phyloP scores from a whole-genome alignment of 2,888 invertebrate genomes.

The Saturnia pavonia region DNA sequence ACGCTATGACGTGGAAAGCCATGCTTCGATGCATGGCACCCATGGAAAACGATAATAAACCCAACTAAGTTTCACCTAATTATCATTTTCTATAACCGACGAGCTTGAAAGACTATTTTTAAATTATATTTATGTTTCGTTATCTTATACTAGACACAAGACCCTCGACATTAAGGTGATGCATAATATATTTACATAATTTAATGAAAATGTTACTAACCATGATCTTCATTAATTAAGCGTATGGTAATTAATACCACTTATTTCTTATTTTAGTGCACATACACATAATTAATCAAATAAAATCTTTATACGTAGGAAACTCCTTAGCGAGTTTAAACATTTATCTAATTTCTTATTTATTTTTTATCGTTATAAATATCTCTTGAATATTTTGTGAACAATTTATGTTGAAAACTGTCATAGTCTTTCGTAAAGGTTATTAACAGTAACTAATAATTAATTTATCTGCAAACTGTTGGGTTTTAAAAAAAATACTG shows the following conservation, averaged over 20 bases:
- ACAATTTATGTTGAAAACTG: background rate
- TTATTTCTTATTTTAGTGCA: background rate
- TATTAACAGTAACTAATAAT: constrained; percentile 15
- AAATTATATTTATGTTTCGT: constrained; percentile 22
- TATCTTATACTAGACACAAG: constrained; percentile 22
- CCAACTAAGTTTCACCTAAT: constrained; percentile 45
- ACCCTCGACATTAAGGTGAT: constrained; percentile 3
- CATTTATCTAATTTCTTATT: background rate
- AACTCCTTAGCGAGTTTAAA: background rate
- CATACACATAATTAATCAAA: background rate
- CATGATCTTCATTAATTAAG: constrained; percentile 1
- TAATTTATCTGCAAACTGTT: constrained; percentile 25
- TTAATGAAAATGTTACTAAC: constrained; percentile 4
- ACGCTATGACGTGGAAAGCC: constrained; percentile 68
- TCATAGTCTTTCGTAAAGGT: constrained; percentile 9
- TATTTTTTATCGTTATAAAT: no score
- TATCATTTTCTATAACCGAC: constrained; percentile 42
- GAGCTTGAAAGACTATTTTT: constrained; percentile 20
- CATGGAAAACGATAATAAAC: constrained; percentile 62
- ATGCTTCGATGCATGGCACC: constrained; percentile 65
- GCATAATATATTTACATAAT: constrained; percentile 9
- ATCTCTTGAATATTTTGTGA: background rate
- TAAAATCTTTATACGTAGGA: background rate
- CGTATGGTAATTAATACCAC: background rate
- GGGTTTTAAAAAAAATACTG: constrained; percentile 48